Base-by-base conservation (phyloP, 2,113 vertebrate species). In the Fulica atra region DNA sequence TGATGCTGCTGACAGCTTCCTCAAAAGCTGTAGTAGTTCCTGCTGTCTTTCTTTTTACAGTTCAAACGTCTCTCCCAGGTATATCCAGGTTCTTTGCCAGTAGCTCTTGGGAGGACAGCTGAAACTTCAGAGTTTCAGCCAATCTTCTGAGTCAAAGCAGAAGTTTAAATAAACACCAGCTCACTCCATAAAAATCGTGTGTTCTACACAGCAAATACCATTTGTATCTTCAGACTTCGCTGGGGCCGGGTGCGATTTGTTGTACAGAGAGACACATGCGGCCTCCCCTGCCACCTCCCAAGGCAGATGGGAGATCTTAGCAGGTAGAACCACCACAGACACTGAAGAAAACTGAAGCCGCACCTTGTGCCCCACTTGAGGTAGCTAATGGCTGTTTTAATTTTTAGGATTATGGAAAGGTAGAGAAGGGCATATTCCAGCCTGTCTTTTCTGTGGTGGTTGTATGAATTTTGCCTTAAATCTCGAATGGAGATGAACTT, bases 221-320 rank as follows among this genome's bases (percentile, higher is more conserved):
- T 9, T 76, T 64, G 63, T 51, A 10, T 70, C 77, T 38, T 59
- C 42, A 59, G 70, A 17, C 64, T 38, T 33, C 25, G 7, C 31
- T n/a, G 50, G 48, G 40, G 15, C 14, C 29, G 15, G 36, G 25
- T 7, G 7, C 16, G 1, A 44, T 9, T 21, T 38, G 11, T 63
- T 81, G 26, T 36, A 7, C 0, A 0, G 50, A 28, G 65, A 38
- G 51, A 29, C 5, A 2, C 28, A 0, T n/a, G 56, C 48, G 36
- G 42, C 33, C 64, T 7, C 69, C 42, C 50, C 64, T 36, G 1
- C 38, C 40, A 9, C 46, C 31, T 66, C 60, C 65, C 0, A 2
- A 26, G 53, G 66, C 72, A 73, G 46, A 7, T 6, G 13, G 5
- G 36, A 88, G 79, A 42, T 72, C 59, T 48, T 35, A 46, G 57